Evolutionary conservation across 2,797 vertebrate genomes (phyloP).

Genomic region (Leuciscus waleckii): DNA sequence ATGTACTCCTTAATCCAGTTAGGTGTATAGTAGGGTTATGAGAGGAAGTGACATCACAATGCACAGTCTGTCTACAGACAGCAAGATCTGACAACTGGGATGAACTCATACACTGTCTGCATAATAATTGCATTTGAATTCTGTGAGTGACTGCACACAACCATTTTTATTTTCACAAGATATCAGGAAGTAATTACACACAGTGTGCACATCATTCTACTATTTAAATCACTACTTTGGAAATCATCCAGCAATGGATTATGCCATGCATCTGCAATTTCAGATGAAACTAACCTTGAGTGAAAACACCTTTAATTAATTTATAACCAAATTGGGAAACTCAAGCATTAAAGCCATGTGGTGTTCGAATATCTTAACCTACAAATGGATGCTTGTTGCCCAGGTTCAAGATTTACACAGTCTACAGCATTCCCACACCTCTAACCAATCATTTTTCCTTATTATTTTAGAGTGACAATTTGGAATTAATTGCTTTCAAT

Average conservation of each 20-base stretch:
- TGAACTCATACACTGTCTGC: conserved; percentile 32
- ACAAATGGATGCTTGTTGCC: background rate
- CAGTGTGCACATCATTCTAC: conserved; percentile 34
- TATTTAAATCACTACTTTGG: conserved; percentile 7
- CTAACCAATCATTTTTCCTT: background rate
- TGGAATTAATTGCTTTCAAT: background rate
- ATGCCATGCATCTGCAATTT: conserved; percentile 26
- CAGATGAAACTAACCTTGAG: conserved; percentile 40
- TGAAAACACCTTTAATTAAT: conserved; percentile 42
- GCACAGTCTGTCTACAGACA: background rate
- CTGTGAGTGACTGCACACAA: conserved; percentile 26
- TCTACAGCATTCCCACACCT: background rate
- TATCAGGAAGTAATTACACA: conserved; percentile 49
- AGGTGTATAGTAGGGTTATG: background rate
- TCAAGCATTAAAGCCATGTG: conserved; percentile 18
- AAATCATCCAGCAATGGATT: conserved; percentile 41
- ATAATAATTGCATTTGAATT: conserved; percentile 32
- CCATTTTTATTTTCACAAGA: conserved; percentile 33
- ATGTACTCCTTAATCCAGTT: conserved; percentile 8
- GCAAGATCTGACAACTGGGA: conserved; percentile 6
- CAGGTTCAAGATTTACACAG: background rate
- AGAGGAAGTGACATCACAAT: background rate
- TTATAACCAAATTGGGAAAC: conserved; percentile 16
- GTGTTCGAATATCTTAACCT: background rate
- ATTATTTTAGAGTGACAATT: background rate